Base-by-base conservation (phyloP, 2,797 vertebrate species). In the Sebastes iracundus region DNA sequence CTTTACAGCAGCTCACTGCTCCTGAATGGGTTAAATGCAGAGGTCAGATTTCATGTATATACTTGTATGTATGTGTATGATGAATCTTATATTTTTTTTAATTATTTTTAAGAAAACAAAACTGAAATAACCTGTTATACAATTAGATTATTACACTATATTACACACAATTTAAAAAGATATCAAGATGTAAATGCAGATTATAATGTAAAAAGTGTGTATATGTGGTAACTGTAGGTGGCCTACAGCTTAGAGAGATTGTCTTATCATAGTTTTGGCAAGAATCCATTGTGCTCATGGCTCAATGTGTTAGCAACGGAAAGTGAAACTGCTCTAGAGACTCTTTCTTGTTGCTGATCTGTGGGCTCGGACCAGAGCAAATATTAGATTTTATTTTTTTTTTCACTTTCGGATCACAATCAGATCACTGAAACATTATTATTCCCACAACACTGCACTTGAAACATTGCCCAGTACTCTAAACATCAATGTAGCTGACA, bases 361-460 rank as follows among this genome's bases (percentile, higher is more conserved):
- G 23, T 1, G 2, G 46, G 7, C 38, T 46, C 71, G 13, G 20
- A 25, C n/a, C 2, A 1, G 6, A 67, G 42, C 42, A 61, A 67
- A 49, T 49, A 49, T 49, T 20, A 62, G 38, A 23, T 38, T 6
- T 28, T 61, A 42, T n/a, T 20, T 33, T 30, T 72, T 75, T 27
- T 6, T 27, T 6, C 9, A 64, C 61, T 63, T 64, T 42, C 23
- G 23, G 23, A 23, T 23, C 23, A 55, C 79, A 72, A 77, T 56
- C 42, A 72, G 18, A 81, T 68, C 60, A 49, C 5, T 9, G 56
- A 67, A 75, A 80, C 62, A 55, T 55, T 69, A 69, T 80, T 69
- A 72, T 52, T 60, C 66, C 56, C 72, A 35, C 61, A 82, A 11
- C 42, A 22, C 46, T 28, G 20, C 58, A 22, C 46, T 62, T 23